Evolutionary conservation across 2,797 vertebrate genomes (phyloP).

Genomic region (Aphelocoma californica): DNA sequence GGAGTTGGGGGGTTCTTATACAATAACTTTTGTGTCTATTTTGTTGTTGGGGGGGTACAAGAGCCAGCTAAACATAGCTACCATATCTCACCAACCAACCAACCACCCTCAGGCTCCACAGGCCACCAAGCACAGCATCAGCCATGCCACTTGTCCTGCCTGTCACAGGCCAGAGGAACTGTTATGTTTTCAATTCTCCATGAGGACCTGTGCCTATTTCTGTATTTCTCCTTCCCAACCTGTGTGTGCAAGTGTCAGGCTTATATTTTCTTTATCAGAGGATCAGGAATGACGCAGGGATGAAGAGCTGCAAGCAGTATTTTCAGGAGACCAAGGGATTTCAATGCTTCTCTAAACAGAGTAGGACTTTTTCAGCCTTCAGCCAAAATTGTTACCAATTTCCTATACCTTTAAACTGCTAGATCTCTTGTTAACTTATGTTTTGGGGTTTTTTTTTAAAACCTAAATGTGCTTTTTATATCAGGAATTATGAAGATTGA

Average conservation of each 20-base stretch:
- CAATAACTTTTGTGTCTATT: neutral
- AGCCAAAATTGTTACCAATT: neutral
- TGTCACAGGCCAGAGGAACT: neutral
- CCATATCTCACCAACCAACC: neutral
- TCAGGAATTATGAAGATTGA: neutral
- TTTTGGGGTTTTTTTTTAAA: neutral
- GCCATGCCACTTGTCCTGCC: fast-evolving
- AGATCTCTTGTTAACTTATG: neutral
- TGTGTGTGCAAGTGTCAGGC: neutral
- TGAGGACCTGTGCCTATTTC: neutral
- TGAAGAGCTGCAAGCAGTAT: neutral
- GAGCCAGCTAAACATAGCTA: neutral
- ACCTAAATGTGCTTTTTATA: neutral
- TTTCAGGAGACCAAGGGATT: neutral
- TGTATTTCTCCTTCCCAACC: neutral
- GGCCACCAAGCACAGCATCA: neutral
- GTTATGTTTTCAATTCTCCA: neutral
- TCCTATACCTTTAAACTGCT: neutral
- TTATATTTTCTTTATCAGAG: neutral
- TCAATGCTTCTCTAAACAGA: neutral
- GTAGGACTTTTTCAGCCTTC: neutral
- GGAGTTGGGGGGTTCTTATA: neutral
- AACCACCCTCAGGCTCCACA: neutral
- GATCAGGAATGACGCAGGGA: neutral
- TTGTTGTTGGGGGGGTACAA: neutral